These are phyloP conservation scores for Camponotus vicinus DNA, from an alignment of 1,140 invertebrate species.

Conservation along the genomic window DNA sequence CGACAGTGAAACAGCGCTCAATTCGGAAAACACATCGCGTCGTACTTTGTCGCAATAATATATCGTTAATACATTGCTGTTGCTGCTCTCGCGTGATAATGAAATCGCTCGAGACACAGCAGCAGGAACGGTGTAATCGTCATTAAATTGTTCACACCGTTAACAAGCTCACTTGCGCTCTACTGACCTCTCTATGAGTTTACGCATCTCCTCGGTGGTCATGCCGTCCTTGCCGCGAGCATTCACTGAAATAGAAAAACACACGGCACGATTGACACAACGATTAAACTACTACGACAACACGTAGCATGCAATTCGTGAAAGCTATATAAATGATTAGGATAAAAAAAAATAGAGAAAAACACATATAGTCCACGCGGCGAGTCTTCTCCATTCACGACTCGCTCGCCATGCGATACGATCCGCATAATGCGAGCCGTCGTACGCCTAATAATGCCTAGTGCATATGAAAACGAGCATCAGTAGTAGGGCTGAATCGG, in stretches of 20 bases:
- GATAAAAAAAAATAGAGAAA: slow-evolving; percentile 39
- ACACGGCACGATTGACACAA: slow-evolving; percentile 86
- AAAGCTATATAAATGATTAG: slow-evolving; percentile 70
- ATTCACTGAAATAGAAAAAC: slow-evolving; percentile 90
- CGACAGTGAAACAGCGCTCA: slow-evolving; percentile 43
- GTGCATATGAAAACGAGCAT: slow-evolving; percentile 67
- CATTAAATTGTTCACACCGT: slow-evolving; percentile 66
- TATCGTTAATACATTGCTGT: slow-evolving; percentile 17
- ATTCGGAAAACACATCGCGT: slow-evolving; percentile 58
- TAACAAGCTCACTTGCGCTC: slow-evolving; percentile 76
- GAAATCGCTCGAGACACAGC: slow-evolving; percentile 72
- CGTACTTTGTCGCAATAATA: background rate
- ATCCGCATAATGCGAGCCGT: slow-evolving; percentile 63
- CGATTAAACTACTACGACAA: slow-evolving; percentile 83
- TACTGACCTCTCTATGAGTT: slow-evolving; percentile 97
- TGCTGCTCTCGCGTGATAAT: slow-evolving; percentile 57
- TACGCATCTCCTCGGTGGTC: slow-evolving; percentile 97
- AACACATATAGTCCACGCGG: slow-evolving; percentile 68
- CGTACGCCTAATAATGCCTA: slow-evolving; percentile 66
- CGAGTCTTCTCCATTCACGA: slow-evolving; percentile 72
- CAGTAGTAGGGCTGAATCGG: slow-evolving; percentile 24
- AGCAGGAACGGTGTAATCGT: slow-evolving; percentile 69
- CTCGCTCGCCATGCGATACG: slow-evolving; percentile 73
- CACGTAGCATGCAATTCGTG: slow-evolving; percentile 80
- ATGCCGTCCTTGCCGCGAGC: slow-evolving; percentile 93